Evolutionary conservation across 2,888 invertebrate genomes (phyloP).

Genomic region (Andrena camellia): DNA sequence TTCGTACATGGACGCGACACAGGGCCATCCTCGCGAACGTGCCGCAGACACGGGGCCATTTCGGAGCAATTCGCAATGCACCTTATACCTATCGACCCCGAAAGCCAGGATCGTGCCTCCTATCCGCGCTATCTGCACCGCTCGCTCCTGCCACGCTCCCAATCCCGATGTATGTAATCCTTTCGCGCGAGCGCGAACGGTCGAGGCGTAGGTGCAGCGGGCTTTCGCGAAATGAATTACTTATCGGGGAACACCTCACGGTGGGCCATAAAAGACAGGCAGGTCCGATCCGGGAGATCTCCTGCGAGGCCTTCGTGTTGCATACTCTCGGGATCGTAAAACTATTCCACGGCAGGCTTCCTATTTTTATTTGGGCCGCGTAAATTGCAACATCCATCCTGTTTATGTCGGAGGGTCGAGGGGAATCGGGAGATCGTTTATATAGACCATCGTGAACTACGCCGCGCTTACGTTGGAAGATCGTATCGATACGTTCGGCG

Average conservation of each 20-base stretch:
- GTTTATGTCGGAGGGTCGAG: background rate
- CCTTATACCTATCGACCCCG: constrained; percentile 48
- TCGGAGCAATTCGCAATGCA: constrained; percentile 40
- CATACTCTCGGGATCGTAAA: constrained; percentile 46
- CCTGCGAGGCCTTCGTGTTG: background rate
- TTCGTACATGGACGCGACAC: constrained; percentile 42
- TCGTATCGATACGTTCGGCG: background rate
- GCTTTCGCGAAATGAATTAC: constrained; percentile 63
- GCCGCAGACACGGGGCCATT: constrained; percentile 29
- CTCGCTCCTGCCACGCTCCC: constrained; percentile 23
- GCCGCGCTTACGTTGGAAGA: no score
- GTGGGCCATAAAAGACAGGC: constrained; percentile 43
- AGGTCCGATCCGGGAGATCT: constrained; percentile 12
- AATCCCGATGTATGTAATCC: constrained; percentile 41
- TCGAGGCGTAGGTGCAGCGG: background rate
- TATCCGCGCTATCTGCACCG: constrained; percentile 14
- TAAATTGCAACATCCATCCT: constrained; percentile 28
- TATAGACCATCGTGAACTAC: background rate
- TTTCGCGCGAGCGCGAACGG: background rate
- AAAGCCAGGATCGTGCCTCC: constrained; percentile 10
- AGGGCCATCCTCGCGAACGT: constrained; percentile 17
- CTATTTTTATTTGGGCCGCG: constrained; percentile 40
- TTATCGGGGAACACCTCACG: constrained; percentile 47
- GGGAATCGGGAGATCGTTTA: background rate
- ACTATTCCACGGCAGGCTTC: constrained; percentile 20